Base-by-base conservation (phyloP, 2,888 invertebrate species). In the Mythimna albipuncta region DNA sequence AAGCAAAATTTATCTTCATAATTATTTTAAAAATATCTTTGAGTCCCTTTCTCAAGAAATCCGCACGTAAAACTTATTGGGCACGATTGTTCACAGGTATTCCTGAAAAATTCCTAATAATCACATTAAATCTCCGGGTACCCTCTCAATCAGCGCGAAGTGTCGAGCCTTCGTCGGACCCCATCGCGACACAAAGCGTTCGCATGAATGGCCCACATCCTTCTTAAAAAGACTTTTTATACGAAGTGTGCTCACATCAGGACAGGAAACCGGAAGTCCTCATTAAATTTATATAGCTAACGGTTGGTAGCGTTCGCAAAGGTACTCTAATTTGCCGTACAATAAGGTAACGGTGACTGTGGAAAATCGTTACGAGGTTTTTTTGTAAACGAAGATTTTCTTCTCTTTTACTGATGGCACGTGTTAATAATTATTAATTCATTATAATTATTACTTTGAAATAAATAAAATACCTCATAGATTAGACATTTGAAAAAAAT, bases 161-260 rank as follows among this genome's bases (percentile, higher is more conserved):
- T 83, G 75, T 79, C 68, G 61, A 47, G 55, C 41, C 13, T 67
- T 73, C 67, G 62, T 74, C 26, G 71, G 63, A 44, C 50, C 62
- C 70, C 72, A 41, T 61, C 58, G 66, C 61, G 69, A 69, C 72
- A 80, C 76, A 81, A 77, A 80, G 67, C 70, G 35, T 77, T 75
- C 70, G 75, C 76, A 69, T 80, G 83, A 83, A 83, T 81, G 77
- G 81, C 69, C 78, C 71, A 79, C 77, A 81, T 82, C 82, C 71
- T 74, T 67, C 81, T 81, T 76, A 66, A 47, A 75, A 66, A 63
- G 71, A 68, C 70, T 81, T 79, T 84, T 83, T 82, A 73, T 75
- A 62, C 59, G 57, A 61, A 69, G 69, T 67, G 68, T 66, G 69
- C 77, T 71, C 71, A 74, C 73, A 77, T 73, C 66, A 63, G 76